Evolutionary conservation across 2,888 invertebrate genomes (phyloP), one percentile per base, ranked within the genome.

Genomic region (Choristoneura rosaceana): DNA sequence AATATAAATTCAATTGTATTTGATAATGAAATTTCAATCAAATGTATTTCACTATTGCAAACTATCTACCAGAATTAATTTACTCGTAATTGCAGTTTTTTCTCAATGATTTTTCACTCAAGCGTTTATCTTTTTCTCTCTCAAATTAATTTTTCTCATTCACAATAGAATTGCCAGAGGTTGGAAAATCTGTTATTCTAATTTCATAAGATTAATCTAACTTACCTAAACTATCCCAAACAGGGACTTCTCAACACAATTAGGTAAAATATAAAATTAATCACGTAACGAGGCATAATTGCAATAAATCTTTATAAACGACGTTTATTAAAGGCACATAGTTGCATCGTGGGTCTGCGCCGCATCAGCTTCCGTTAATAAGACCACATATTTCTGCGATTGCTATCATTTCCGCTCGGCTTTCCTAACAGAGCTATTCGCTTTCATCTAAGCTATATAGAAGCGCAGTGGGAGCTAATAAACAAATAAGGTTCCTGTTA

Each of bases 321-420:
- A n/a, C 25, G 64, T 64, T 47, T 64, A 64, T 50, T 41, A 17
- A 25, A 55, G 7, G 10, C 10, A 9, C 55, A 17, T 17, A 50
- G 10, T 50, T 43, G 45, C 43, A 38, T 65, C 25, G 43, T 10
- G 14, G 25, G 47, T 58, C 58, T 25, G 15, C n/a, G 63, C 65
- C 33, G 59, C 68, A 43, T 25, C 50, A 52, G 69, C 50, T 73
- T 73, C 71, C 71, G 63, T 62, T 73, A 73, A 69, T 73, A 73
- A 73, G 69, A 43, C 73, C 64, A 59, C 73, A 64, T 59, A 69
- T 73, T 58, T 58, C 64, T 59, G 63, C 73, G 73, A 73, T 73
- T 52, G 69, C 73, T 73, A 73, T 73, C 73, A 34, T 73, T 73
- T 73, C 73, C 73, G 50, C 67, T 64, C 64, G 63, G 68, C 68